phyloP scores from a whole-genome alignment of 2,888 invertebrate genomes.

The Agrochola lota region DNA sequence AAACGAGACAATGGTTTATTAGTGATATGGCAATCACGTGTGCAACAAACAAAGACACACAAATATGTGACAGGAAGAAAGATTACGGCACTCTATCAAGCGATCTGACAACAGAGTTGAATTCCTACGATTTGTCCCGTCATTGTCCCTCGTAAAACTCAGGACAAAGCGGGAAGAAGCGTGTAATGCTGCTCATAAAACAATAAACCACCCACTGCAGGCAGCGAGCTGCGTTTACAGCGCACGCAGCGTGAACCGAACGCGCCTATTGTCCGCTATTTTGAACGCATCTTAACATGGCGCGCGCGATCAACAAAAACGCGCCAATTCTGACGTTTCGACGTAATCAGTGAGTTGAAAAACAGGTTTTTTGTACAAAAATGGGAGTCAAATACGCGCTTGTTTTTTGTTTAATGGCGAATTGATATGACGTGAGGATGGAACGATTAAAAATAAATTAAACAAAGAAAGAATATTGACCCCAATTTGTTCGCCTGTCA shows the following conservation, averaged over 20 bases:
- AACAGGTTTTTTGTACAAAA: conserved; percentile 50
- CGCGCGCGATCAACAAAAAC: conserved; percentile 69
- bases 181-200: conserved; percentile 84
- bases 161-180: conserved; percentile 76
- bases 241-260: conserved; percentile 63
- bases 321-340: conserved; percentile 71
- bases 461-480: conserved; percentile 21
- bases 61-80: conserved; percentile 84
- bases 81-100: conserved; percentile 83
- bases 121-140: conserved; percentile 82
- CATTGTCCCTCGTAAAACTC: conserved; percentile 78
- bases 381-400: conserved; percentile 32
- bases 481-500: neutral
- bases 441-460: conserved; percentile 27
- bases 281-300: conserved; percentile 69
- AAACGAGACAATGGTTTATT: conserved; percentile 66
- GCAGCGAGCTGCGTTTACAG: conserved; percentile 51
- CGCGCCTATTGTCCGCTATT: conserved; percentile 65
- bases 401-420: conserved; percentile 31
- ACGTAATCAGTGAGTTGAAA: conserved; percentile 67
- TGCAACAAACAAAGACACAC: conserved; percentile 69
- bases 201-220: conserved; percentile 87
- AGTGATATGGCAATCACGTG: conserved; percentile 68
- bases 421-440: conserved; percentile 2
- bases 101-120: conserved; percentile 79